A percentile compares a stretch with the other conserved stretches of the same genome.
phyloP scores from a whole-genome alignment of 1,140 invertebrate genomes.

The Cepaea nemoralis region DNA sequence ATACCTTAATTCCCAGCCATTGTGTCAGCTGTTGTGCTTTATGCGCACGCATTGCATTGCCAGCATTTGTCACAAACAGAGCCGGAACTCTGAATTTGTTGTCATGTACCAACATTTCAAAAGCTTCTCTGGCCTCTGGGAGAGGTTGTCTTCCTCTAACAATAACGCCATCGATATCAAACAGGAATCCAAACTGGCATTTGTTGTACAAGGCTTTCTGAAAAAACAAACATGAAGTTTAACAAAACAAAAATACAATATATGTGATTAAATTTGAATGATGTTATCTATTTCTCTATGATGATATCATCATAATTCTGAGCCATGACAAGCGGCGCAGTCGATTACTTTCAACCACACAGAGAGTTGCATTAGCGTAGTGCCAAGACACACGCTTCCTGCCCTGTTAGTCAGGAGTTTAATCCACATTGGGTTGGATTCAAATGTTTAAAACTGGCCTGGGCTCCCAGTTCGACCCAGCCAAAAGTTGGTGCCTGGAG shows the following conservation, averaged over 20 bases:
- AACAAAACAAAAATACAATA: too few relatives aligned
- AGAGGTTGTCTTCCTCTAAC: constrained; percentile 69
- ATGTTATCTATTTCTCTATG: too few relatives aligned
- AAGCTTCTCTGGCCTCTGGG: constrained; percentile 68
- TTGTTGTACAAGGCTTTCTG: constrained; percentile 32
- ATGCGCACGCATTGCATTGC: constrained; percentile 68
- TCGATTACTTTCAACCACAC: too few relatives aligned
- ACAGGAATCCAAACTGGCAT: constrained; percentile 70
- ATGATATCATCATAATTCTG: too few relatives aligned
- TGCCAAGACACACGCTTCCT: too few relatives aligned
- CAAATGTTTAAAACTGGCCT: too few relatives aligned
- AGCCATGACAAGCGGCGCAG: too few relatives aligned
- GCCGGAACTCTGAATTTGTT: constrained; percentile 68
- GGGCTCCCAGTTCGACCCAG: too few relatives aligned
- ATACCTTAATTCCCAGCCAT: constrained; percentile 69
- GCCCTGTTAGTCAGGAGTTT: too few relatives aligned
- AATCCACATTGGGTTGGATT: too few relatives aligned
- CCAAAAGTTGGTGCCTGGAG: too few relatives aligned
- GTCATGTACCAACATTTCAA: constrained; percentile 63
- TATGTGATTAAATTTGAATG: background rate
- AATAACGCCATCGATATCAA: constrained; percentile 73
- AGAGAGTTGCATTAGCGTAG: too few relatives aligned
- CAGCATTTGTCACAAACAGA: constrained; percentile 73
- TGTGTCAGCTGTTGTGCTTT: constrained; percentile 70
- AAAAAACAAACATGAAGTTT: background rate